Percentiles rank a stretch among this genome's conserved stretches.
These are phyloP conservation scores for Latheticus oryzae DNA, from an alignment of 2,888 invertebrate genomes.

Conservation along the genomic window DNA sequence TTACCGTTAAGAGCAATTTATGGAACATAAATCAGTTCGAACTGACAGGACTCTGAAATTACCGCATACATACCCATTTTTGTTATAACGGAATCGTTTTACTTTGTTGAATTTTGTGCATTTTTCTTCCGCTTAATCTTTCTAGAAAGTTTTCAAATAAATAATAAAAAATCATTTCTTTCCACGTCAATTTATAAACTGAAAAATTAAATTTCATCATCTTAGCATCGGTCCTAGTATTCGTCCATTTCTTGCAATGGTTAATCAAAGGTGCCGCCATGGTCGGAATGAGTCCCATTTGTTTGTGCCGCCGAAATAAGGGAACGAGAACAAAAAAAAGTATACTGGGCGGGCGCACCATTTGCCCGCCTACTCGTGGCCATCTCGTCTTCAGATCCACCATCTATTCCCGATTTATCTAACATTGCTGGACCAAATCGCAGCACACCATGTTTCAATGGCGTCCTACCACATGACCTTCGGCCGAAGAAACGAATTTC, in stretches of 20 bases:
- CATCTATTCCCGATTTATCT: constrained; percentile 38
- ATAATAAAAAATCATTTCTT: too few species aligned
- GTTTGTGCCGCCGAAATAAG: constrained; percentile 61
- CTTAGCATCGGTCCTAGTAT: not conserved
- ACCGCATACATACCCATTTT: too few species aligned
- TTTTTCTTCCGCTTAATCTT: too few species aligned
- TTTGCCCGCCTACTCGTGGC: constrained; percentile 57
- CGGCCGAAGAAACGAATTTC: constrained; percentile 54
- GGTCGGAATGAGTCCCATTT: constrained; percentile 55
- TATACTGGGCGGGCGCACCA: constrained; percentile 55
- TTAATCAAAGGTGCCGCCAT: constrained; percentile 57
- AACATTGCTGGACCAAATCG: constrained; percentile 32
- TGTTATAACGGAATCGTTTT: too few species aligned
- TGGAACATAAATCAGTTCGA: too few species aligned
- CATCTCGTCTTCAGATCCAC: constrained; percentile 39
- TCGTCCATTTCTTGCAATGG: constrained; percentile 12
- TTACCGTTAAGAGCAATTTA: too few species aligned
- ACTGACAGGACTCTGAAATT: too few species aligned
- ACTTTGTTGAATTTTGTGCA: too few species aligned
- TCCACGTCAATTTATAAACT: not conserved
- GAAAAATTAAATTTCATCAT: not conserved
- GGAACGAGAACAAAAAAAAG: constrained; percentile 60
- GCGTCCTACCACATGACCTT: constrained; percentile 49
- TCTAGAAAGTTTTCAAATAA: too few species aligned
- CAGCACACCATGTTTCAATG: constrained; percentile 12